Base-by-base conservation (phyloP, 2,888 invertebrate genomes). In the Ceriagrion tenellum region DNA sequence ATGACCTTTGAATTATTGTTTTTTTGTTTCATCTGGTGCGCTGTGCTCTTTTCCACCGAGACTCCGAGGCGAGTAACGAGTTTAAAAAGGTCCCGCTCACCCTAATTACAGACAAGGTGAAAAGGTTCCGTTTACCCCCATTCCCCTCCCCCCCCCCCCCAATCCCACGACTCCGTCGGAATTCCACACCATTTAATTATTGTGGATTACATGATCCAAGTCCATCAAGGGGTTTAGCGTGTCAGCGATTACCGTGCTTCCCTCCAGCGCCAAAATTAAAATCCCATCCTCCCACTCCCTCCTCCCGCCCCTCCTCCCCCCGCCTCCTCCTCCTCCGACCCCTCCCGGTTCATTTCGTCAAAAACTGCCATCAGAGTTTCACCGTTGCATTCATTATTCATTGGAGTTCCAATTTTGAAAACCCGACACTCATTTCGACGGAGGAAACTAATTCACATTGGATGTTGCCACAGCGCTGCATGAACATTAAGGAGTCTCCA, bases 211-310 rank as follows among this genome's bases (percentile, higher is more conserved):
- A 30, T 30, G 59, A 47, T 47, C 30, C 30, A 18, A 81, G 30
- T 35, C 81, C 81, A 81, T 81, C 81, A 81, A 81, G 30, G 81
- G 35, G 30, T 81, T 30, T 81, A 81, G 81, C 81, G 81, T 35
- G 81, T 81, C 81, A 81, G 35, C 81, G 35, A 81, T 81, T 35
- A 35, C 81, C 81, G 16, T 81, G 10, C 81, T 69, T 35, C 81
- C 81, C 23, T 81, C 35, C 30, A 20, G 35, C 81, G 30, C 81
- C 35, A 13, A 81, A 81, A 81, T 81, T 81, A 81, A 81, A 81
- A 81, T 81, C 81, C n/a, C 26, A 12, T 47, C 47, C 47, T 47
- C 47, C 47, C n/a, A n/a, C n/a, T n/a, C n/a, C n/a, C n/a, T n/a
- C n/a, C n/a, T n/a, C n/a, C n/a, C n/a, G n/a, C n/a, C n/a, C n/a